phyloP scores from a whole-genome alignment of 2,113 vertebrate genomes.

The Tauraco erythrolophus region DNA sequence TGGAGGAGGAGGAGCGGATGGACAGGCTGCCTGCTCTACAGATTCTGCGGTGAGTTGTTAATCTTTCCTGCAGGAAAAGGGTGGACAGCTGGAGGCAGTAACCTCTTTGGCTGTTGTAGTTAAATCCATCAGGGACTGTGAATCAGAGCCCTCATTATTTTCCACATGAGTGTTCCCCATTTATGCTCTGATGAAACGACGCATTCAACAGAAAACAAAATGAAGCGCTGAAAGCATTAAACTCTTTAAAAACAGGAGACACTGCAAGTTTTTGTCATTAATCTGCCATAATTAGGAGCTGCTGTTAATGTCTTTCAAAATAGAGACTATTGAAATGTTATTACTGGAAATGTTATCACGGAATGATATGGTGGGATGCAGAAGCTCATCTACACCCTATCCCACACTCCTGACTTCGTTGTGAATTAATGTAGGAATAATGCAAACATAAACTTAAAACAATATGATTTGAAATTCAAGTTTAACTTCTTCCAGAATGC shows the following conservation, averaged over 20 bases:
- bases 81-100: constrained; percentile 58
- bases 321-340: background rate
- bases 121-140: constrained; percentile 51
- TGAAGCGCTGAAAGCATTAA: constrained; percentile 27
- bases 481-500: background rate
- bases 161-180: constrained; percentile 37
- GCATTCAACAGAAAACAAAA: constrained; percentile 44
- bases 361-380: background rate
- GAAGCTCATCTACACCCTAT: background rate
- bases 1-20: background rate
- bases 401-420: background rate
- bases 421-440: background rate
- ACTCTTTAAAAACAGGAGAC: background rate
- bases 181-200: constrained; percentile 28
- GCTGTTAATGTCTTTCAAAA: background rate
- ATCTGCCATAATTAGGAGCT: constrained; percentile 20
- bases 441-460: background rate
- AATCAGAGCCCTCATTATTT: constrained; percentile 53
- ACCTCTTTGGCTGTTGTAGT: constrained; percentile 45
- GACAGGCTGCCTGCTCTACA: accelerated
- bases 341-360: background rate
- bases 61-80: background rate
- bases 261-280: constrained; percentile 4
- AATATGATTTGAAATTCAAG: background rate
- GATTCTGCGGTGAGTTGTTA: background rate